Evolutionary conservation across 2,797 vertebrate species (phyloP).

Genomic region (Scolopax bukidnonensis): DNA sequence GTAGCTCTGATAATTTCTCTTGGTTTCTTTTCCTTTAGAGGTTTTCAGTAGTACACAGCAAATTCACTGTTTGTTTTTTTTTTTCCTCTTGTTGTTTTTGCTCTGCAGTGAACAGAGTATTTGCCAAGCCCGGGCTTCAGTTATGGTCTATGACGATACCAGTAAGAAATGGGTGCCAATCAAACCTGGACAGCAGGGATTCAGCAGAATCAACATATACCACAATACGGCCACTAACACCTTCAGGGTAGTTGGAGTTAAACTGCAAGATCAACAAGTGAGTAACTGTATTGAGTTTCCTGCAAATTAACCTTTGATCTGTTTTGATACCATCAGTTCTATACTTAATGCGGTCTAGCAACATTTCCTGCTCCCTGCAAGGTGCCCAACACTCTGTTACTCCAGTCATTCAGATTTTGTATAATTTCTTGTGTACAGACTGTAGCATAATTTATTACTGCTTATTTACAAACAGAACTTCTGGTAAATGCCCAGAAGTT

Average conservation of each 20-base stretch:
- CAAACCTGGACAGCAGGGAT: constrained; percentile 97
- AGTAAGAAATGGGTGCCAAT: constrained; percentile 99
- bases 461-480: background rate
- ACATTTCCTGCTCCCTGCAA: constrained; percentile 35
- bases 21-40: background rate
- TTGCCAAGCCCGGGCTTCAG: constrained; percentile 98
- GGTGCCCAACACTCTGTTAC: background rate
- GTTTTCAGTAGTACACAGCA: background rate
- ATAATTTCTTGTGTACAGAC: background rate
- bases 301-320: constrained; percentile 53
- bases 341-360: background rate
- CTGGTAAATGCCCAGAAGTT: background rate
- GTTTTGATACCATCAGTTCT: background rate
- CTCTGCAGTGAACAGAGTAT: constrained; percentile 95
- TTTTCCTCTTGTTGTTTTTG: background rate
- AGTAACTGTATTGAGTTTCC: constrained; percentile 41
- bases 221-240: constrained; percentile 91
- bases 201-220: constrained; percentile 99
- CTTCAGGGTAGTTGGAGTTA: constrained; percentile 96
- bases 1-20: background rate
- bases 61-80: background rate
- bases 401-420: background rate
- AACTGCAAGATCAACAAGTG: constrained; percentile 99
- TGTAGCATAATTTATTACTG: background rate
- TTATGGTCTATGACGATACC: constrained; percentile 99